A percentile compares a stretch with the other conserved stretches of the same genome.
Conservation (phyloP, 2,113 vertebrate genomes). For the Trochalopteron elliotii region DNA sequence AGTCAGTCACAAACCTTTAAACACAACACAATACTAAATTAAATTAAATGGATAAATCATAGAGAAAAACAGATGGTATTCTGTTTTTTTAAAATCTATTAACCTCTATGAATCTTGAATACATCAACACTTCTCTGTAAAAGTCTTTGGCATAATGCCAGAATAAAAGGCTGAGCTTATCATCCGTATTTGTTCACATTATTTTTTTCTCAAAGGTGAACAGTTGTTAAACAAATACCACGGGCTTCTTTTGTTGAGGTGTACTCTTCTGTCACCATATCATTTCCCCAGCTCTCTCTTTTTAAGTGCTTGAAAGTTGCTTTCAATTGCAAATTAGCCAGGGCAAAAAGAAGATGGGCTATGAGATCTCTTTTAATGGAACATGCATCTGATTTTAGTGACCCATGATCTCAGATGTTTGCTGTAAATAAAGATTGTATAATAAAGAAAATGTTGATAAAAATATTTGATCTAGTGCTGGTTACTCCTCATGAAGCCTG, state of each 20-base stretch:
- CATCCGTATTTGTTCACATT: background rate
- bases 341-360: background rate
- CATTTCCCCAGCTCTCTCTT: background rate
- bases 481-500: background rate
- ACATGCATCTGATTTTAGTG: background rate
- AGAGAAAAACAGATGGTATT: background rate
- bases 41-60: background rate
- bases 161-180: background rate
- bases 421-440: background rate
- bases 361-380: background rate
- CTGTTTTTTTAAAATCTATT: background rate
- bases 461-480: background rate
- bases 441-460: background rate
- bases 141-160: background rate
- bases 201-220: background rate
- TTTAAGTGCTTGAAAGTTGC: background rate
- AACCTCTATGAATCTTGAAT: constrained; percentile 1
- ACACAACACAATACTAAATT: background rate
- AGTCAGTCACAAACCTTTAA: background rate
- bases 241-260: background rate
- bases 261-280: background rate
- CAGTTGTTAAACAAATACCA: background rate
- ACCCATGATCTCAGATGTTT: background rate
- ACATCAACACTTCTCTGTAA: background rate
- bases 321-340: background rate